Percentiles rank a stretch among this genome's conserved stretches.
Evolutionary conservation across 2,888 invertebrate species (phyloP).

Genomic region (Alitta virens): DNA sequence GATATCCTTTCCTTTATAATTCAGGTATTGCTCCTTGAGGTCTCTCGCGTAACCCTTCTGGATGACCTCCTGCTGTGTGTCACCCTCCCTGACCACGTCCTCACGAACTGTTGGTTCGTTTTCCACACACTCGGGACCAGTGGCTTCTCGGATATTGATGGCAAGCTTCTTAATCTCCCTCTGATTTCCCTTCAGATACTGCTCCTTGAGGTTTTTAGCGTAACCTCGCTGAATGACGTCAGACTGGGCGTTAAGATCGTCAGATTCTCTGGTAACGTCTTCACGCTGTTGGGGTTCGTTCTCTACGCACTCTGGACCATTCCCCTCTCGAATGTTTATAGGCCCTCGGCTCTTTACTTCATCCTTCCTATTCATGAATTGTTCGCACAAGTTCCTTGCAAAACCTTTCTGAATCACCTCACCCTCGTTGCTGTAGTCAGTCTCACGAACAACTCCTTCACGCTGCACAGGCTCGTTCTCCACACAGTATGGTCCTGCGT

Average conservation of each 20-base stretch:
- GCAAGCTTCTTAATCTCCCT: slow-evolving; percentile 7
- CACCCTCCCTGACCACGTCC: slow-evolving; percentile 16
- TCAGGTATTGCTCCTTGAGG: slow-evolving; percentile 9
- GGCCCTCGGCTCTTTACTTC: neutral
- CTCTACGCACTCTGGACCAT: slow-evolving; percentile 14
- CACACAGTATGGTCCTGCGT: neutral
- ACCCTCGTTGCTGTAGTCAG: neutral
- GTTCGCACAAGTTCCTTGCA: slow-evolving; percentile 2
- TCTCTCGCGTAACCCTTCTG: slow-evolving; percentile 13
- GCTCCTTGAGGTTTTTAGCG: neutral
- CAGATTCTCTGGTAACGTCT: slow-evolving; percentile 21
- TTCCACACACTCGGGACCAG: slow-evolving; percentile 12
- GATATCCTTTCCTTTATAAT: slow-evolving; percentile 3
- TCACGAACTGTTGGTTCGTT: slow-evolving; percentile 5
- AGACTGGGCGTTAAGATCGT: neutral
- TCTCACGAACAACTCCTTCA: slow-evolving; percentile 19
- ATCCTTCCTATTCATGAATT: neutral
- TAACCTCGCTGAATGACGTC: neutral
- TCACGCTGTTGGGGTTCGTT: slow-evolving; percentile 25
- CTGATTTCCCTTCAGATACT: slow-evolving; percentile 7
- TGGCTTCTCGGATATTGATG: neutral
- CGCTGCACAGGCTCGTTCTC: slow-evolving; percentile 28
- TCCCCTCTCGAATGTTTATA: neutral
- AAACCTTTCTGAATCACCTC: neutral
- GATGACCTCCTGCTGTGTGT: slow-evolving; percentile 9